Percentiles rank a stretch among this genome's conserved stretches.
Evolutionary conservation across 2,888 invertebrate species (phyloP).

Genomic region (Sipha maydis): DNA sequence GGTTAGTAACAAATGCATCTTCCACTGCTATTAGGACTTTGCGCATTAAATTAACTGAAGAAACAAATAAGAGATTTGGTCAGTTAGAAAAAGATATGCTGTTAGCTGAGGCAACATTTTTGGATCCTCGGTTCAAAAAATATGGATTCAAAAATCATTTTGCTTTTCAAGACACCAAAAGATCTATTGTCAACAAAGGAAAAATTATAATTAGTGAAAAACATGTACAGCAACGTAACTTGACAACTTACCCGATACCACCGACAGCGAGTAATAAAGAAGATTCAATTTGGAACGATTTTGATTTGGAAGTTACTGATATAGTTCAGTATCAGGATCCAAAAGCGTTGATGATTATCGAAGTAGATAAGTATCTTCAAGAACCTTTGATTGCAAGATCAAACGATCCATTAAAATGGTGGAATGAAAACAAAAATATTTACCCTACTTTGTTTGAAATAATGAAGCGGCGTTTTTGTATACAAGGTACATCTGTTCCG

Average conservation of each 20-base stretch:
- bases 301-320: conserved; percentile 49
- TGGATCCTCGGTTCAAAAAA: conserved; percentile 42
- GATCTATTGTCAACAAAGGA: conserved; percentile 1
- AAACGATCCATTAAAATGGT: conserved; percentile 64
- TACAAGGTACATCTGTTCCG: conserved; percentile 65
- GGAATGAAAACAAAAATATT: conserved; percentile 63
- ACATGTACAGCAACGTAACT: conserved; percentile 10
- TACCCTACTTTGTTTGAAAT: conserved; percentile 64
- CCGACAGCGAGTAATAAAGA: background rate
- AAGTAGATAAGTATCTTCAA: conserved; percentile 62
- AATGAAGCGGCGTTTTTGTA: conserved; percentile 63
- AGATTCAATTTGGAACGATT: conserved; percentile 58
- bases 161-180: conserved; percentile 10
- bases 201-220: conserved; percentile 22
- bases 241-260: background rate
- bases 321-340: conserved; percentile 49
- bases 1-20: no score
- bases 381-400: conserved; percentile 57
- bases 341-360: conserved; percentile 60
- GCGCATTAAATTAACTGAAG: no score
- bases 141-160: conserved; percentile 45
- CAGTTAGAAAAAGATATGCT: background rate
- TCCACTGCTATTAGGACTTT: no score
- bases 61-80: conserved; percentile 12
- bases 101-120: conserved; percentile 35